Evolutionary conservation across 2,888 invertebrate genomes (phyloP), one percentile per base, ranked within the genome.

Genomic region (Tanytarsus gracilentus): DNA sequence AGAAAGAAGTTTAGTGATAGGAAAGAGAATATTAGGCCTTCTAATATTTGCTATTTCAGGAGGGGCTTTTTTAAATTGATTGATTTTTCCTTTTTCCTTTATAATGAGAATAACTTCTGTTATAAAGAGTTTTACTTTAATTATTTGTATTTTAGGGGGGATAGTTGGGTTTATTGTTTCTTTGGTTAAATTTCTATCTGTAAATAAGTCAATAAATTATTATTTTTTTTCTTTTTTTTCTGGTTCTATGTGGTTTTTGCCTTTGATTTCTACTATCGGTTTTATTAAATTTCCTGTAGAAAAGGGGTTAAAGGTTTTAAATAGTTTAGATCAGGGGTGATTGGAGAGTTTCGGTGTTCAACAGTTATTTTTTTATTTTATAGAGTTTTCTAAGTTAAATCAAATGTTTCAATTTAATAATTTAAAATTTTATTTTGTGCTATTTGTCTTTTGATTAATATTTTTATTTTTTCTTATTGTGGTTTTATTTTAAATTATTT

Each of bases 91-190:
- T 65, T 71, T 69, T 62, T 76, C 77, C 66, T 70, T 71, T 71
- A 74, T 77, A 68, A 76, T 80, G 77, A 76, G 75, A 77, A 74
- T 80, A 66, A 70, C 77, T 64, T 67, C 71, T 63, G 69, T 69
- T 72, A 68, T 80, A 69, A 80, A 80, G 68, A 68, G 78, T 65
- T 73, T 80, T 69, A 75, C 77, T 49, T 74, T 79, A 72, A 71
- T 77, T 71, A 71, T 78, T 1, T 76, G 71, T 69, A 63, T 78
- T 61, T 1, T 74, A 4, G 78, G 79, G 0, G 67, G 68, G 1
- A 59, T 74, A 1, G 40, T 76, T 63, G 78, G 78, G 0, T 75
- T 69, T 71, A 66, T 75, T 63, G 63, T 78, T 68, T 75, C 75
- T 66, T 73, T 71, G 67, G 73, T 76, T 67, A 70, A 66, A 61